Evolutionary conservation across 1,140 invertebrate genomes (phyloP).

Genomic region (Trypoxylus dichotomus): DNA sequence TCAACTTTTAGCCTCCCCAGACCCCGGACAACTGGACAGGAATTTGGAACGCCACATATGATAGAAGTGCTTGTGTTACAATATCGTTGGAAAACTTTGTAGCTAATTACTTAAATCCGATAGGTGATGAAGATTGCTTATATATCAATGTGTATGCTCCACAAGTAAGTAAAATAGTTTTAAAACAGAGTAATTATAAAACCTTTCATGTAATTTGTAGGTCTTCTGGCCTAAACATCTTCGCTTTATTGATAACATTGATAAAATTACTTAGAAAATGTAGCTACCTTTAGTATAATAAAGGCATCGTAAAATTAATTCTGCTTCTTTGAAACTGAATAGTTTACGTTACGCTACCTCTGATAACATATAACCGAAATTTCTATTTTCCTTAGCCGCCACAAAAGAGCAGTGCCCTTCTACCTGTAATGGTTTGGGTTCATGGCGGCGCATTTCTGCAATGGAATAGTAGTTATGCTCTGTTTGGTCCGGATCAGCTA

Average conservation of each 20-base stretch:
- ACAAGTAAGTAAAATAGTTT: background rate
- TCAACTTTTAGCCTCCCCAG: conserved; percentile 16
- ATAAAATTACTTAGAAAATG: no score
- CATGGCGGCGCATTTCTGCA: conserved; percentile 73
- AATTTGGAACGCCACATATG: conserved; percentile 15
- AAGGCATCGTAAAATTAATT: no score
- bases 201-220: no score
- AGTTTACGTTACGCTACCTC: no score
- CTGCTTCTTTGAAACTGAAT: conserved; percentile 4
- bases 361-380: no score
- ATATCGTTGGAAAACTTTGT: background rate
- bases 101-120: background rate
- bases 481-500: conserved; percentile 63
- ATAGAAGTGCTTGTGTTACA: conserved; percentile 16
- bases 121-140: conserved; percentile 55
- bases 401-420: background rate
- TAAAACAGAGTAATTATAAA: background rate
- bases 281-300: no score
- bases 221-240: no score
- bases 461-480: conserved; percentile 62
- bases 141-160: conserved; percentile 56
- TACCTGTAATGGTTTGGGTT: conserved; percentile 77
- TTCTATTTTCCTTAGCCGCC: no score
- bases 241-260: no score
- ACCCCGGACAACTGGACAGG: conserved; percentile 27